phyloP scores from a whole-genome alignment of 35 echinoderm and acorn worm genomes.

The Ophioderma brevispina region DNA sequence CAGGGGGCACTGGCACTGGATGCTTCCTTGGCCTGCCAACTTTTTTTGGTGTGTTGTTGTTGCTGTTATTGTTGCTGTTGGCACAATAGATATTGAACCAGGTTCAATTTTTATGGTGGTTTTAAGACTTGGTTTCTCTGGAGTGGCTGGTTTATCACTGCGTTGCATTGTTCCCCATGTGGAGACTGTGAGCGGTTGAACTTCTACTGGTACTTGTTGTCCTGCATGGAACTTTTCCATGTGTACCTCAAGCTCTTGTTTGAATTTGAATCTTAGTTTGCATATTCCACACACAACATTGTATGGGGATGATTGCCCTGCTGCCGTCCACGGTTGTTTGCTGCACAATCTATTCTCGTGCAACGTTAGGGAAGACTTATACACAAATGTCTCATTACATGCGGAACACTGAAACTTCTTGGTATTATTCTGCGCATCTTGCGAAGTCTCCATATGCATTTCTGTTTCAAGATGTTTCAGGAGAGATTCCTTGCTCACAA shows the following conservation, averaged over 20 bases:
- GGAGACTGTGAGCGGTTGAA: neutral
- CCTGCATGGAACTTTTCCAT: neutral
- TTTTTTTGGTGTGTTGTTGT: neutral
- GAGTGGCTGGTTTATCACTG: neutral
- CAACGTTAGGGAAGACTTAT: constrained; percentile 24
- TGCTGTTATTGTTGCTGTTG: neutral
- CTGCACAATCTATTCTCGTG: neutral
- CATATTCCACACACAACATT: constrained; percentile 27
- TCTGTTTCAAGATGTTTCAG: constrained; percentile 31
- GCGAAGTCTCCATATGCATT: constrained; percentile 21
- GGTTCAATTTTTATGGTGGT: neutral
- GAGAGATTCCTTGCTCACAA: constrained; percentile 27
- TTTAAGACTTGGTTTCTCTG: neutral
- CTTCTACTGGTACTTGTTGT: neutral
- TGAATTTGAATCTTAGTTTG: constrained; percentile 23
- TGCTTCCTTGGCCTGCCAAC: neutral
- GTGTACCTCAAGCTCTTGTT: constrained; percentile 8
- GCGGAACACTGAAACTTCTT: neutral
- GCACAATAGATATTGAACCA: neutral
- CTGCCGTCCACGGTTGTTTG: neutral
- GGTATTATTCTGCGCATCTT: neutral
- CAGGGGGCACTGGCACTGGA: neutral
- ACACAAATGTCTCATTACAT: constrained; percentile 1
- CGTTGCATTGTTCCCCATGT: neutral
- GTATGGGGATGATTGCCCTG: neutral